phyloP scores from a whole-genome alignment of 2,888 invertebrate genomes.

The Galerucella nymphaeae region DNA sequence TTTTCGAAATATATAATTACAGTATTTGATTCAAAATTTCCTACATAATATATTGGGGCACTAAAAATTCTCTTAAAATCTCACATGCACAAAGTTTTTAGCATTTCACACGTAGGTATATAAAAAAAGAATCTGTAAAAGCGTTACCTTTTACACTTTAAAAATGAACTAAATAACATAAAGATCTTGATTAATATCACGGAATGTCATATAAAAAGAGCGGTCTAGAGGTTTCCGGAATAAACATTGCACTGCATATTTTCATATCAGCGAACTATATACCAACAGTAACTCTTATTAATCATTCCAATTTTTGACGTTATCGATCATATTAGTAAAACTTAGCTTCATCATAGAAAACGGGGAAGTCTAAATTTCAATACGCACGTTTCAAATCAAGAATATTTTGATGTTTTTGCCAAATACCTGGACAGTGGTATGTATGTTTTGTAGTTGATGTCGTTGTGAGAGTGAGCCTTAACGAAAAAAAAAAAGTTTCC shows the following conservation, averaged over 20 bases:
- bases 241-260: conserved; percentile 44
- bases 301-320: conserved; percentile 49
- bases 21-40: background rate
- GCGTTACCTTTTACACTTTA: conserved; percentile 31
- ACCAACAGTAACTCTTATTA: conserved; percentile 40
- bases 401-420: too few species aligned
- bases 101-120: conserved; percentile 3
- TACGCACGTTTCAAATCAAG: too few species aligned
- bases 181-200: conserved; percentile 40
- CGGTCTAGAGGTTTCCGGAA: conserved; percentile 34
- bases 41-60: background rate
- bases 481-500: too few species aligned
- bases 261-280: conserved; percentile 45
- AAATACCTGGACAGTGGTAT: too few species aligned
- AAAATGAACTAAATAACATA: conserved; percentile 37
- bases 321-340: background rate
- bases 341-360: too few species aligned
- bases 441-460: too few species aligned
- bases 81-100: conserved; percentile 11
- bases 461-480: too few species aligned
- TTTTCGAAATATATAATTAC: background rate
- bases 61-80: background rate
- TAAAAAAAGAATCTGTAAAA: conserved; percentile 26
- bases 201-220: conserved; percentile 43
- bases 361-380: too few species aligned